These are phyloP conservation scores for Argya squamiceps DNA, from an alignment of 2,797 vertebrate genomes.

Conservation along the genomic window DNA sequence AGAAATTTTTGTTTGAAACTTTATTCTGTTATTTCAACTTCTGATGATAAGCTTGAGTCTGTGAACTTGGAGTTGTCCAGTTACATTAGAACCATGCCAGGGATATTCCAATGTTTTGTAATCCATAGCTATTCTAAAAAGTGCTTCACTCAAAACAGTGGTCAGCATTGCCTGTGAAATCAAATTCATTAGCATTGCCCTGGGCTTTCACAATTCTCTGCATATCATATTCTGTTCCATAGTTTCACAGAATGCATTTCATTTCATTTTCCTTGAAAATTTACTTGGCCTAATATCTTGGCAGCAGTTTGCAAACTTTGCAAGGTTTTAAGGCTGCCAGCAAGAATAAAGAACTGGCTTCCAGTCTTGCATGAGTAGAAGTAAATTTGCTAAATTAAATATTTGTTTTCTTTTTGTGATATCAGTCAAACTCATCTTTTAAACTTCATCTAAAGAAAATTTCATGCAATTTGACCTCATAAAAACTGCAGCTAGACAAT, in stretches of 20 bases:
- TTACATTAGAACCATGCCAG: not conserved
- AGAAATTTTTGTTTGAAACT: not conserved
- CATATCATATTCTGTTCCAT: not conserved
- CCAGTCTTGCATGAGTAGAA: conserved; percentile 25
- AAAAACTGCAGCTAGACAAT: not conserved
- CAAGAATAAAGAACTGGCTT: not conserved
- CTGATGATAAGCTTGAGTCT: not conserved
- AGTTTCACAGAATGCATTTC: not conserved
- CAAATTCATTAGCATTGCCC: conserved; percentile 15
- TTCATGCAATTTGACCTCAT: not conserved
- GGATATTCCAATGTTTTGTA: not conserved
- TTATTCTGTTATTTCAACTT: not conserved
- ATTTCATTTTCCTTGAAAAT: not conserved
- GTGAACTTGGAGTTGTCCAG: not conserved
- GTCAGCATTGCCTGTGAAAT: not conserved
- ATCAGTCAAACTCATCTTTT: not conserved
- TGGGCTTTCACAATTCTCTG: not conserved
- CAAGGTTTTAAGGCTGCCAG: not conserved
- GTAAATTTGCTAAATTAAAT: conserved; percentile 11
- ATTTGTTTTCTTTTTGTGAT: not conserved
- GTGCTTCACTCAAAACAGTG: not conserved
- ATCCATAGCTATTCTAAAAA: not conserved
- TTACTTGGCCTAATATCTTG: not conserved
- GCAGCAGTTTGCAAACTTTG: not conserved
- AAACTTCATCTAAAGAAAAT: not conserved